These are phyloP conservation scores for Lamproptera curius DNA, from an alignment of 2,888 invertebrate genomes.

Conservation along the genomic window DNA sequence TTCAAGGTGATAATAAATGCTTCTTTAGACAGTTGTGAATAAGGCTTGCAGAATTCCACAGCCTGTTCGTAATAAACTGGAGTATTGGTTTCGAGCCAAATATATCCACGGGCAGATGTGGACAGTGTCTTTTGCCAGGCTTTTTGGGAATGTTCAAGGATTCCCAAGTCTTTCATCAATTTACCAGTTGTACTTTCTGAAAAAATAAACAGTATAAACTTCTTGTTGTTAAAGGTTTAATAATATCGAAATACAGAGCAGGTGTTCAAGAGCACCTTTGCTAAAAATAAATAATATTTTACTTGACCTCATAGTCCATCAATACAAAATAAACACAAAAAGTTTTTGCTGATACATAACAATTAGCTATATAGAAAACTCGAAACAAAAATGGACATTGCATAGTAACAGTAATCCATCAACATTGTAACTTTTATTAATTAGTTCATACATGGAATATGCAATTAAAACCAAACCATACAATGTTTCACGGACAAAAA, in stretches of 20 bases:
- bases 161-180: conserved; percentile 81
- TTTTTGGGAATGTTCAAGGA: conserved; percentile 80
- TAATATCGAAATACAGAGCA: too few relatives aligned
- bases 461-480: too few relatives aligned
- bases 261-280: too few relatives aligned
- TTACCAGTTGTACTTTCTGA: conserved; percentile 82
- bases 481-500: conserved; percentile 1
- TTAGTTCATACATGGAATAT: too few relatives aligned
- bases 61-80: conserved; percentile 81
- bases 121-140: conserved; percentile 80
- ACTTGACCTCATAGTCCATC: too few relatives aligned
- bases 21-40: conserved; percentile 79
- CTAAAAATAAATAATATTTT: too few relatives aligned
- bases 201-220: conserved; percentile 15
- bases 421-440: too few relatives aligned
- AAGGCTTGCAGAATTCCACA: conserved; percentile 78
- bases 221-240: too few relatives aligned
- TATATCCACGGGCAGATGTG: conserved; percentile 80
- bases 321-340: too few relatives aligned
- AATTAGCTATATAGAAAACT: background rate
- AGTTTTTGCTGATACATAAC: too few relatives aligned
- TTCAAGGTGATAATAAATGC: conserved; percentile 74
- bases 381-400: too few relatives aligned
- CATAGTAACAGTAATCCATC: too few relatives aligned
- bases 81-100: conserved; percentile 82